These are phyloP conservation scores for Enteromius thamalakanensis DNA, from an alignment of 2,797 vertebrate species.

Conservation along the genomic window DNA sequence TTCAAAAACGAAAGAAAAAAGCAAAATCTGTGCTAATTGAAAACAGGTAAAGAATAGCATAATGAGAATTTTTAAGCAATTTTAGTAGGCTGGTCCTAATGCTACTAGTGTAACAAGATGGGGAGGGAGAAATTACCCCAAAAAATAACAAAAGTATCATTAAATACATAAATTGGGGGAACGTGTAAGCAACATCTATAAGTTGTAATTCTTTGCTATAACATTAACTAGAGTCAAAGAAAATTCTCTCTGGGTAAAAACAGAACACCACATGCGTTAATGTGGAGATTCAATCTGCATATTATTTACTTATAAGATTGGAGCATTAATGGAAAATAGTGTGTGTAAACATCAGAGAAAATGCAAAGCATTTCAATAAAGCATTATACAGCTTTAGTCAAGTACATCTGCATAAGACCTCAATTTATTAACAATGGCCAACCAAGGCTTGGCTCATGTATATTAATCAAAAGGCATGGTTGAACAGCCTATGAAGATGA, in stretches of 20 bases:
- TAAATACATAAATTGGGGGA: background rate
- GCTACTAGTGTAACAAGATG: too few relatives aligned
- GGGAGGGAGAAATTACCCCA: too few relatives aligned
- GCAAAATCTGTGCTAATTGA: background rate
- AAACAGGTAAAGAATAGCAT: too few relatives aligned
- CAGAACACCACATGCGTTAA: background rate
- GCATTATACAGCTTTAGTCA: background rate
- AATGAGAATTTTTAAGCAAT: too few relatives aligned
- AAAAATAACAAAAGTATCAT: background rate
- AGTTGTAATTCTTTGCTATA: background rate
- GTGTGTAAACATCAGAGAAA: background rate
- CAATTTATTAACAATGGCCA: background rate
- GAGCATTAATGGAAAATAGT: too few relatives aligned
- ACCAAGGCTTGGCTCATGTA: background rate
- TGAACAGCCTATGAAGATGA: background rate
- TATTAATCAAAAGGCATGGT: background rate
- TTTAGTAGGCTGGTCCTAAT: too few relatives aligned
- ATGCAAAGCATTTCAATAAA: conserved; percentile 1
- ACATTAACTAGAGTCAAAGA: background rate
- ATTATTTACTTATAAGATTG: too few relatives aligned
- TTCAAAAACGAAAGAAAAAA: background rate
- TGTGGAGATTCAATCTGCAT: background rate
- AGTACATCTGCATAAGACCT: background rate
- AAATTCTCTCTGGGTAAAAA: background rate
- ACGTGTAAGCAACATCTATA: background rate